Evolutionary conservation across 1,140 invertebrate species (phyloP).

Genomic region (Cotesia typhae): DNA sequence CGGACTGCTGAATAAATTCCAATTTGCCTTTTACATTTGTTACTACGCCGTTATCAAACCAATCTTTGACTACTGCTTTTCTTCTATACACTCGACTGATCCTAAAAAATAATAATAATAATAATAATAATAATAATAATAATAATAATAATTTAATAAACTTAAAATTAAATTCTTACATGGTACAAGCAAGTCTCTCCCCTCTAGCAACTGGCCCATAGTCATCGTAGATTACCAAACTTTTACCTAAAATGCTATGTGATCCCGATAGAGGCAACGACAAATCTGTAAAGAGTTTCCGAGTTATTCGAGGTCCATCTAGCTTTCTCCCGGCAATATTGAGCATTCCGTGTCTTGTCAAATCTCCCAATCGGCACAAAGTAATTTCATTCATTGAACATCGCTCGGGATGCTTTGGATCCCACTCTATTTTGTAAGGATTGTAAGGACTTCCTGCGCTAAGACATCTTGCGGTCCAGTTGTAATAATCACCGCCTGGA

Average conservation of each 20-base stretch:
- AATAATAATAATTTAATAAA: too few relatives aligned
- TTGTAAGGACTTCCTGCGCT: conserved; percentile 84
- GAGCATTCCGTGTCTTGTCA: conserved; percentile 77
- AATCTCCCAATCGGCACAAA: conserved; percentile 74
- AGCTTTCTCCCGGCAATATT: conserved; percentile 77
- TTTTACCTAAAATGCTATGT: conserved; percentile 79
- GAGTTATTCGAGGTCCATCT: conserved; percentile 72
- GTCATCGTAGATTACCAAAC: conserved; percentile 89
- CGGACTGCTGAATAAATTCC: conserved; percentile 84
- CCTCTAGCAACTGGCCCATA: conserved; percentile 85
- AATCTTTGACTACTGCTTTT: conserved; percentile 86
- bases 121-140: too few relatives aligned
- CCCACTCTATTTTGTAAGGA: conserved; percentile 76
- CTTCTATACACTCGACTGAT: conserved; percentile 78
- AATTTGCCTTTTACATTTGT: conserved; percentile 76
- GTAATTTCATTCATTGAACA: conserved; percentile 68
- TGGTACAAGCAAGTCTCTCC: conserved; percentile 86
- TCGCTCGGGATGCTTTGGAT: conserved; percentile 57
- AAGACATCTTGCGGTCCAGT: conserved; percentile 86
- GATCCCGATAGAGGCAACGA: conserved; percentile 81
- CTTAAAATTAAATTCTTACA: conserved; percentile 66
- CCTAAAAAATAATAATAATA: conserved; percentile 58
- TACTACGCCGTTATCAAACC: conserved; percentile 82
- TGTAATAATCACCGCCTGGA: conserved; percentile 87
- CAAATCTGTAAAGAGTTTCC: conserved; percentile 81